Conservation (phyloP, 2,113 vertebrate species). For the Odocoileus virginianus region DNA sequence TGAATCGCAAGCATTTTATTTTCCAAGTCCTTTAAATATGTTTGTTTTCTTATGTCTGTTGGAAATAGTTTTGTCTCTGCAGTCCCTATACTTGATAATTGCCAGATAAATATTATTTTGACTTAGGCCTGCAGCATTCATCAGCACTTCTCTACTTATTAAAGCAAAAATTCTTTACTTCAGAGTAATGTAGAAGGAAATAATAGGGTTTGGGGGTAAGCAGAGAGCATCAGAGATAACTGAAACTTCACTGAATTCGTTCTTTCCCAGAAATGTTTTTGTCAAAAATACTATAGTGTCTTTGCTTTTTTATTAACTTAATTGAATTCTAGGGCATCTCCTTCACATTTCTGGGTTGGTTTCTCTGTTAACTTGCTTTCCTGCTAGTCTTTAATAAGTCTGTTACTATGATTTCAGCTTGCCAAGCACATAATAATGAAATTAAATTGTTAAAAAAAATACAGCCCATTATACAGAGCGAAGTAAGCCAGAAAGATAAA, state of each 20-base stretch:
- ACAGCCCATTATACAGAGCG: no score
- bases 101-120: constrained; percentile 44
- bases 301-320: constrained; percentile 11
- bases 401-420: neutral
- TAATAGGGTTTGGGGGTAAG: neutral
- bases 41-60: neutral
- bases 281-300: neutral
- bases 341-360: constrained; percentile 26
- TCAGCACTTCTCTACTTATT: constrained; percentile 9
- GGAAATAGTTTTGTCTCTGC: neutral
- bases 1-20: constrained; percentile 19
- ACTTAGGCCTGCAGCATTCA: neutral
- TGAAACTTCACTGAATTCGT: neutral
- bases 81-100: neutral
- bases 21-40: constrained; percentile 3
- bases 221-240: neutral
- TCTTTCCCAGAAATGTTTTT: constrained; percentile 34
- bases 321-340: neutral
- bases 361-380: constrained; percentile 52
- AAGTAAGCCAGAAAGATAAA: no score
- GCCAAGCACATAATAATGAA: neutral
- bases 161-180: neutral
- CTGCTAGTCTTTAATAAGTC: neutral
- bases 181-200: neutral
- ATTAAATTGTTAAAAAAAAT: neutral